Conservation (phyloP, 37 sponge, comb jelly and placozoan species). For the Halisarca cf. caerulea region DNA sequence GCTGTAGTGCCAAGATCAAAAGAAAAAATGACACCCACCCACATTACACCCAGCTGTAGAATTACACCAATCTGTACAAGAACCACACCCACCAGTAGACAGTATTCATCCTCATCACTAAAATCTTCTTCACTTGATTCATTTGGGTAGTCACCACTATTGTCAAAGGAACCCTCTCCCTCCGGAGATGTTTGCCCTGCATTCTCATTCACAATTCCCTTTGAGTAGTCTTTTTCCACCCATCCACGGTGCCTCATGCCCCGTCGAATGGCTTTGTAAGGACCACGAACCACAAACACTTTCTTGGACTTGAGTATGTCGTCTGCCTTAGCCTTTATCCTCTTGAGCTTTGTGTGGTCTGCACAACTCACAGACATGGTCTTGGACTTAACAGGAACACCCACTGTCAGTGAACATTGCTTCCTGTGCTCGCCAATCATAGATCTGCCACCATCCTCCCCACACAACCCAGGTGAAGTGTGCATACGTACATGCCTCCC, state of each 20-base stretch:
- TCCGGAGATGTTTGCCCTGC: background rate
- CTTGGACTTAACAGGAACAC: background rate
- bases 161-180: slow-evolving; percentile 10
- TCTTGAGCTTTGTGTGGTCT: background rate
- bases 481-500: background rate
- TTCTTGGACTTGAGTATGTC: slow-evolving; percentile 58
- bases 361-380: background rate
- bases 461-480: background rate
- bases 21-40: background rate
- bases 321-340: background rate
- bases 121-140: slow-evolving; percentile 57
- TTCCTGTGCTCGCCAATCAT: too few species aligned
- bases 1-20: too few species aligned
- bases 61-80: background rate
- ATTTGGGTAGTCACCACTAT: slow-evolving; percentile 11
- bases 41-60: background rate
- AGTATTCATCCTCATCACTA: slow-evolving; percentile 83
- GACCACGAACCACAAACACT: slow-evolving; percentile 76
- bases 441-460: too few species aligned
- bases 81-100: slow-evolving; percentile 48
- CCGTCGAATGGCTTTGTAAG: slow-evolving; percentile 71
- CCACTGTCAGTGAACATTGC: background rate
- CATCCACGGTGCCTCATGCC: slow-evolving; percentile 82
- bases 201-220: background rate
- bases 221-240: slow-evolving; percentile 80